A percentile compares a stretch with the other conserved stretches of the same genome.
These are phyloP conservation scores for Rapana venosa DNA, from an alignment of 2,888 invertebrate genomes.

Conservation along the genomic window DNA sequence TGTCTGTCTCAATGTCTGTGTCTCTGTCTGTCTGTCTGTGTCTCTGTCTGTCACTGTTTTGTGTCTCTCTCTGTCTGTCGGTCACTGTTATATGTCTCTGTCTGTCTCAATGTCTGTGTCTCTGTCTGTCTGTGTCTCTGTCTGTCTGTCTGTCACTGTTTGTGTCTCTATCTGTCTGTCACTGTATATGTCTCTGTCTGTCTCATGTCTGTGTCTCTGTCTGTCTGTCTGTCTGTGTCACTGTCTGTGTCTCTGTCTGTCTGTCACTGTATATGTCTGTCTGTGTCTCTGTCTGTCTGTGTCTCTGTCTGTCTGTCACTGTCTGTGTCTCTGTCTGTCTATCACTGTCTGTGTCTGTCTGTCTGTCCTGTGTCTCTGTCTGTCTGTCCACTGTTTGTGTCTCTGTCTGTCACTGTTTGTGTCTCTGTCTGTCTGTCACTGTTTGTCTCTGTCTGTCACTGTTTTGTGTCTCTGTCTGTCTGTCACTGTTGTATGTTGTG, in stretches of 20 bases:
- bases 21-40: neutral
- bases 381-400: too few species aligned
- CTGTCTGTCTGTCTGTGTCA: neutral
- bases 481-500: too few species aligned
- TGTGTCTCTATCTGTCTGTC: neutral
- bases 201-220: neutral
- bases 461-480: neutral
- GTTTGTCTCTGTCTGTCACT: too few species aligned
- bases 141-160: neutral
- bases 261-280: too few species aligned
- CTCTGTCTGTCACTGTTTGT: too few species aligned
- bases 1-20: neutral
- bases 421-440: too few species aligned
- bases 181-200: neutral
- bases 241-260: neutral
- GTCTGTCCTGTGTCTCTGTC: too few species aligned
- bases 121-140: neutral
- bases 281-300: too few species aligned
- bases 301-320: too few species aligned
- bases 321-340: too few species aligned
- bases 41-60: neutral
- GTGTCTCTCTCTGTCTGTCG: conserved; percentile 2
- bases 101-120: neutral
- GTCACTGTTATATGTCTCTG: neutral
- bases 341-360: too few species aligned